These are phyloP conservation scores for Campoletis sonorensis DNA, from an alignment of 1,140 invertebrate species.

Conservation along the genomic window DNA sequence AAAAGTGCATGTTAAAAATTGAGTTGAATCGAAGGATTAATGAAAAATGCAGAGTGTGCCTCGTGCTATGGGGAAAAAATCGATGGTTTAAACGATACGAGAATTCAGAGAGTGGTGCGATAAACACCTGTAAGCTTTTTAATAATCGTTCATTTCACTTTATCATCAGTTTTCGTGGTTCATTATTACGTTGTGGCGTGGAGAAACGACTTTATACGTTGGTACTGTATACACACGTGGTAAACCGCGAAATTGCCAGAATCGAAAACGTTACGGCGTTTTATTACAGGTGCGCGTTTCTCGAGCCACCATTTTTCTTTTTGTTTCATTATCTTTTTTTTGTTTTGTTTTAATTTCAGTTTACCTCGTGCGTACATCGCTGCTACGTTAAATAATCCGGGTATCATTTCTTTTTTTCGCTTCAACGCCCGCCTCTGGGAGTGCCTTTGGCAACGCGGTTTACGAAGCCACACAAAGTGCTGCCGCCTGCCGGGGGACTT, in stretches of 20 bases:
- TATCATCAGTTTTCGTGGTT: slow-evolving; percentile 6
- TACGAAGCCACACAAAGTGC: neutral
- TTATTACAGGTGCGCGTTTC: slow-evolving; percentile 6
- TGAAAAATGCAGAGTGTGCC: too few relatives aligned
- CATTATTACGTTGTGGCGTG: neutral
- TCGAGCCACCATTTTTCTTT: neutral
- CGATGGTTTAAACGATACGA: neutral
- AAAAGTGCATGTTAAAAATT: too few relatives aligned
- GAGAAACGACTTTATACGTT: neutral
- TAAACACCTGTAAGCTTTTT: slow-evolving; percentile 14
- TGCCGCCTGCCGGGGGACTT: neutral
- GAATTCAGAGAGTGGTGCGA: neutral
- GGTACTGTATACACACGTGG: neutral
- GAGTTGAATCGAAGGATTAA: too few relatives aligned
- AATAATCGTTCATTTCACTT: slow-evolving; percentile 9
- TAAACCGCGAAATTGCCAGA: slow-evolving; percentile 5
- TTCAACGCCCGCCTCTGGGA: neutral
- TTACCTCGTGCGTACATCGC: neutral
- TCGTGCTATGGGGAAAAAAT: neutral
- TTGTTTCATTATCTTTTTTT: neutral
- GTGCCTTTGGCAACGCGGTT: neutral
- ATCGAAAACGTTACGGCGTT: slow-evolving; percentile 13
- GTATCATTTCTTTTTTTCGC: neutral
- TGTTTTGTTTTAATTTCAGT: neutral
- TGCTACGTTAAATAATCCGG: neutral